Percentiles rank a stretch among this genome's conserved stretches.
These are phyloP conservation scores for Caerostris darwini DNA, from an alignment of 1,140 invertebrate genomes.

Conservation along the genomic window DNA sequence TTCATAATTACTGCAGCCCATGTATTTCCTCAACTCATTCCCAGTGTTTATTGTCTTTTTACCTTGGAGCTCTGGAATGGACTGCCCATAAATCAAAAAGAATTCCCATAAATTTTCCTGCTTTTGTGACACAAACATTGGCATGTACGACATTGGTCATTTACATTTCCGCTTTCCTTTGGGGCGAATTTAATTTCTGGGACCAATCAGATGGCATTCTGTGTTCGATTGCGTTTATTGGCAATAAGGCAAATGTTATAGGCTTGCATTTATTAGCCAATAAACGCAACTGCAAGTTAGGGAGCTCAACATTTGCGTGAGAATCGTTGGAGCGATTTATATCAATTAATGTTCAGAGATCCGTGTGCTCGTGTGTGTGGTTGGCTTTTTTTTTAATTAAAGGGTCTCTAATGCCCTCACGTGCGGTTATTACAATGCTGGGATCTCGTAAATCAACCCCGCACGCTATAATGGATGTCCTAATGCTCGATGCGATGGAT, in stretches of 20 bases:
- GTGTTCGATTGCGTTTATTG: constrained; percentile 18
- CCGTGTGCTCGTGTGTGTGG: neutral
- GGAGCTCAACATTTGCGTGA: neutral
- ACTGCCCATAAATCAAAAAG: constrained; percentile 36
- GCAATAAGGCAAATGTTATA: constrained; percentile 10
- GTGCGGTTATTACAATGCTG: neutral
- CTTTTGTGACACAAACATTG: neutral
- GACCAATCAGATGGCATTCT: constrained; percentile 4
- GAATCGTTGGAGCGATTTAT: neutral
- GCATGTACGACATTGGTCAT: neutral
- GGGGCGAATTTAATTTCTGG: neutral
- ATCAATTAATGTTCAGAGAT: neutral
- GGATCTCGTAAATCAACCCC: neutral
- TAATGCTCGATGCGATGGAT: neutral
- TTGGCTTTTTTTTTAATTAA: constrained; percentile 4
- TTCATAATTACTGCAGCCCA: neutral
- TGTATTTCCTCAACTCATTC: neutral
- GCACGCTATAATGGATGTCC: neutral
- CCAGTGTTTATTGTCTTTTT: constrained; percentile 19
- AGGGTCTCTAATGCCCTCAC: neutral
- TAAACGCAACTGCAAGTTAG: neutral
- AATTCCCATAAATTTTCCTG: constrained; percentile 43
- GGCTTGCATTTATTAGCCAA: neutral
- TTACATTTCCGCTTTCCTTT: constrained; percentile 27
- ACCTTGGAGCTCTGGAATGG: neutral